Percentiles rank a stretch among this genome's conserved stretches.
phyloP scores from a whole-genome alignment of 2,888 invertebrate genomes.

The Stenodera caucasica region DNA sequence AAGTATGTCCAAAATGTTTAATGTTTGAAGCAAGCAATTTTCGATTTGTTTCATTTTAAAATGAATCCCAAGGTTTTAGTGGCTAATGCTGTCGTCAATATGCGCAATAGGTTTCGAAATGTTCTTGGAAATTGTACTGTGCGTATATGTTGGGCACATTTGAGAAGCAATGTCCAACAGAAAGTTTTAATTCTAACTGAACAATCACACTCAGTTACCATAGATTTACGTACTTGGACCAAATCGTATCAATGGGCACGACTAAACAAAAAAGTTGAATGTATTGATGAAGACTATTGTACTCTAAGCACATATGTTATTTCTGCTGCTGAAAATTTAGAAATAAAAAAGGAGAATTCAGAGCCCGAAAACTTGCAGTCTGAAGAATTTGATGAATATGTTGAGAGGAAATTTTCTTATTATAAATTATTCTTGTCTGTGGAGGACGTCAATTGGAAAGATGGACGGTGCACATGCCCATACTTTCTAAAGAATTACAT shows the following conservation, averaged over 20 bases:
- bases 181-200: not conserved
- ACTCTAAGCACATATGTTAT: not conserved
- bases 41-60: too few species aligned
- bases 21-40: too few species aligned
- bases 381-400: not conserved
- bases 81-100: not conserved
- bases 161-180: constrained; percentile 8
- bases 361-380: not conserved
- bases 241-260: constrained; percentile 6
- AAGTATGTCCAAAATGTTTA: too few species aligned
- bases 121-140: constrained; percentile 2
- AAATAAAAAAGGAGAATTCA: constrained; percentile 4
- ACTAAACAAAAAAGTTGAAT: constrained; percentile 8
- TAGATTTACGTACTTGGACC: constrained; percentile 7
- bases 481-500: constrained; percentile 4
- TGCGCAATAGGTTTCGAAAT: constrained; percentile 1
- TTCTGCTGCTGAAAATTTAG: not conserved
- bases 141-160: constrained; percentile 6
- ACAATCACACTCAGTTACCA: constrained; percentile 1
- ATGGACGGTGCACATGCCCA: constrained; percentile 5
- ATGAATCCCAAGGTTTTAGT: too few species aligned
- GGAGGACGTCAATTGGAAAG: not conserved
- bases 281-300: not conserved
- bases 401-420: constrained; percentile 2
- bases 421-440: not conserved